Evolutionary conservation across 37 sponge, comb jelly and placozoan species (phyloP).

Genomic region (Beroe forskalii): DNA sequence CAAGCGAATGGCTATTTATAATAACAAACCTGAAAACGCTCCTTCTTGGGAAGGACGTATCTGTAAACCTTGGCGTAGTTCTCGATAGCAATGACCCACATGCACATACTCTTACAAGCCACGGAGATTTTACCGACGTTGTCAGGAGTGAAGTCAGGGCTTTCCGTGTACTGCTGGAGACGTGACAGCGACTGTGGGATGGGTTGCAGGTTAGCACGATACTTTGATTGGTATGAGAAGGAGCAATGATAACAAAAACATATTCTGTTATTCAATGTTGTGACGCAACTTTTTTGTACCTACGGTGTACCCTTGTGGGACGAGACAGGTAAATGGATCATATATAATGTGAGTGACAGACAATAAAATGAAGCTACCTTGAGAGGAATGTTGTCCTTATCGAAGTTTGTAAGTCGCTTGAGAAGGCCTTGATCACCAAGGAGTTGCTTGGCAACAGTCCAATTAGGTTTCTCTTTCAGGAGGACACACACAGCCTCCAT

Average conservation of each 20-base stretch:
- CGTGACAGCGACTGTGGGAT: slow-evolving; percentile 64
- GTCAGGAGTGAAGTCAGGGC: slow-evolving; percentile 71
- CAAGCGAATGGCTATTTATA: too few species aligned
- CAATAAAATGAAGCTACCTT: too few species aligned
- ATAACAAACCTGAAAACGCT: slow-evolving; percentile 62
- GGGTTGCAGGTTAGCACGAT: neutral
- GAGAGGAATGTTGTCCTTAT: slow-evolving; percentile 70
- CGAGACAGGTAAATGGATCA: neutral
- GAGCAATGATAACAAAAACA: neutral
- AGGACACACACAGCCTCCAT: slow-evolving; percentile 80
- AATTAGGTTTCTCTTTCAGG: slow-evolving; percentile 74
- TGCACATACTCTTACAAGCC: slow-evolving; percentile 80
- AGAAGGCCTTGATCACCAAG: slow-evolving; percentile 70
- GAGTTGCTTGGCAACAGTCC: slow-evolving; percentile 73
- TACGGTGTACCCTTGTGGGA: too few species aligned
- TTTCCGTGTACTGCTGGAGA: slow-evolving; percentile 69
- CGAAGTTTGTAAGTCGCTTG: slow-evolving; percentile 66
- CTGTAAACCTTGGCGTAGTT: slow-evolving; percentile 71
- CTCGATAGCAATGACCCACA: slow-evolving; percentile 80
- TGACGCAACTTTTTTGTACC: neutral
- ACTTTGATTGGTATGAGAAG: too few species aligned
- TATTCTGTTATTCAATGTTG: neutral
- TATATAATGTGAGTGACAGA: too few species aligned
- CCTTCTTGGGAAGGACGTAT: slow-evolving; percentile 59
- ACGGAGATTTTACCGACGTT: slow-evolving; percentile 72